Percentiles rank a stretch among this genome's conserved stretches.
Evolutionary conservation across 2,888 invertebrate species (phyloP).

Genomic region (Hyles lineata): DNA sequence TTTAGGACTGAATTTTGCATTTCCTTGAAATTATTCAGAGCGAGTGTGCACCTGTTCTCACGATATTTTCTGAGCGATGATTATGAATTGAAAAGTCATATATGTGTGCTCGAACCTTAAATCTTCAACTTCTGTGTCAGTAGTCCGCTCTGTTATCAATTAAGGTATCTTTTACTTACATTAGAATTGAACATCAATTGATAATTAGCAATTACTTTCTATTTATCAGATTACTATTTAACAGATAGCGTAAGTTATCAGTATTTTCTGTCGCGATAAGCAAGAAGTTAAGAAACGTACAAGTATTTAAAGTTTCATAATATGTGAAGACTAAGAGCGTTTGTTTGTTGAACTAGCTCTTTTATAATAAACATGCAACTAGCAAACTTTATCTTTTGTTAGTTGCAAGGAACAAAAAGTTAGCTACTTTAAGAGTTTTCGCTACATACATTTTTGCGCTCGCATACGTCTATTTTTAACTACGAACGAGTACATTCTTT

Average conservation of each 20-base stretch:
- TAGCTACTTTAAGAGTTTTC: conserved; percentile 15
- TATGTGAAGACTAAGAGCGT: conserved; percentile 18
- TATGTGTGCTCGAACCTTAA: too few relatives aligned
- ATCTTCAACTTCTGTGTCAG: too few relatives aligned
- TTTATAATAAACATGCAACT: conserved; percentile 16
- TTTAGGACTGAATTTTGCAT: too few relatives aligned
- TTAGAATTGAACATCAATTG: too few relatives aligned
- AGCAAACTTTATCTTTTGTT: conserved; percentile 15
- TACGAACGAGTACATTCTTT: conserved; percentile 1
- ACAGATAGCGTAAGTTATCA: not conserved
- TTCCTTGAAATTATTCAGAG: too few relatives aligned
- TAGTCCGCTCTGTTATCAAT: too few relatives aligned
- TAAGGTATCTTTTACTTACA: too few relatives aligned
- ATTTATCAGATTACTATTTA: not conserved
- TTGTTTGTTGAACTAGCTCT: conserved; percentile 8
- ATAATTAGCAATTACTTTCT: not conserved
- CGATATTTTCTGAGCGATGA: too few relatives aligned
- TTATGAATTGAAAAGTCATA: too few relatives aligned
- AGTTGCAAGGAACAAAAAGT: conserved; percentile 13
- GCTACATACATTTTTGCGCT: conserved; percentile 4
- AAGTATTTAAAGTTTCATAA: not conserved
- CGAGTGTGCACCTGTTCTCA: too few relatives aligned
- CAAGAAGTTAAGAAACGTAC: not conserved
- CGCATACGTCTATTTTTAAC: conserved; percentile 13
- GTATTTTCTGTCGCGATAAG: not conserved